Conservation (phyloP, 1,140 invertebrate genomes). For the Aphelenchoides besseyi region DNA sequence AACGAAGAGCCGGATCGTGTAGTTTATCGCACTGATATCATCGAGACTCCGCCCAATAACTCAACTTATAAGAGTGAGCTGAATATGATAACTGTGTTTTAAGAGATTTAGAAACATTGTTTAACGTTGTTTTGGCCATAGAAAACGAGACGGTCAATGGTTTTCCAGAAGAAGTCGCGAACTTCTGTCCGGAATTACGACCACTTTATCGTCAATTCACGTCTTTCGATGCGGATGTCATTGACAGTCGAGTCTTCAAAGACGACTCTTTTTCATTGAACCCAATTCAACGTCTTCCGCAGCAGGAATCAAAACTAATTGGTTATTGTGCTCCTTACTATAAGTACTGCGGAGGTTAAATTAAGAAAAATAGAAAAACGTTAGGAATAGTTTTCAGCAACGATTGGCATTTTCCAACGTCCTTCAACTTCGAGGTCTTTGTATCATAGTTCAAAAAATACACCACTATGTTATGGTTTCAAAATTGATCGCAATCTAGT, state of each 20-base stretch:
- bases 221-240: background rate
- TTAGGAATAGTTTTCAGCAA: no score
- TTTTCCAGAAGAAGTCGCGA: background rate
- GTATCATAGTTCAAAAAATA: no score
- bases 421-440: no score
- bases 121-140: no score
- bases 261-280: conserved; percentile 1
- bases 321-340: background rate
- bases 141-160: no score
- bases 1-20: background rate
- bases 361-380: no score
- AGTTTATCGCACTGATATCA: background rate
- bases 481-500: no score
- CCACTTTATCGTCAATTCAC: background rate
- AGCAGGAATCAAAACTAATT: background rate
- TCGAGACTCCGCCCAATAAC: background rate
- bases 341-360: background rate
- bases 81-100: no score
- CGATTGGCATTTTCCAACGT: no score
- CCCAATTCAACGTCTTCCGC: background rate
- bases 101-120: no score
- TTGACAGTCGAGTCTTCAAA: background rate
- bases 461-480: no score
- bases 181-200: background rate
- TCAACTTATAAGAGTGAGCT: no score